Base-by-base conservation (phyloP, 2,888 invertebrate genomes). In the Belgica antarctica region DNA sequence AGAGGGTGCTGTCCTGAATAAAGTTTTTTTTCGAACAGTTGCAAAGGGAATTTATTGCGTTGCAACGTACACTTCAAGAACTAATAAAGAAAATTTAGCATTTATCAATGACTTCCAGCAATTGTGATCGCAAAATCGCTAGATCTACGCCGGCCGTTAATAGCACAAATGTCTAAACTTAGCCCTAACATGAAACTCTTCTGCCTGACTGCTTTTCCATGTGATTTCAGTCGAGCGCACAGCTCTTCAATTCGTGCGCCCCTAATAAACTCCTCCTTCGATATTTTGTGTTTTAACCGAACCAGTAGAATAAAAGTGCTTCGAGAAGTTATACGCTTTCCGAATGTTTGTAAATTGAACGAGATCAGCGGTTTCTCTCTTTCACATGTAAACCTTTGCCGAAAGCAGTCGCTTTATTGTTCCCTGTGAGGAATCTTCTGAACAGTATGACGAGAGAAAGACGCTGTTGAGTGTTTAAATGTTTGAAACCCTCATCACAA, bases 401-500 rank as follows among this genome's bases (percentile, higher is more conserved):
- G 41, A 12, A n/a, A 2, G n/a, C n/a, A 12, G 41, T 12, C 2
- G 15, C 25, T 24, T 19, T 57, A 22, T 31, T 68, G 68, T n/a
- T 5, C 12, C 68, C 57, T 28, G 2, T 7, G 27, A 31, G 24
- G 57, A 57, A 57, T 68, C 57, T 57, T 47, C 52, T 27, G 68
- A 68, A 68, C 68, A 68, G 68, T 68, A 57, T 57, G 68, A 68
- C 68, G 68, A 68, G 68, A 68, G 47, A 68, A 68, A 68, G 68
- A 59, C 59, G 59, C 59, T 59, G 59, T 59, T 59, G 59, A 59
- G 57, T 68, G 68, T 57, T 68, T 57, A 57, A 57, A 57, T 47
- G 27, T 24, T 22, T 17, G 19, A 57, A 17, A 22, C 22, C 57
- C 19, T 22, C 57, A 17, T 46, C 15, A n/a, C n/a, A n/a, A n/a